Conservation (phyloP, 2,113 vertebrate genomes). For the Hippocampus mohnikei region DNA sequence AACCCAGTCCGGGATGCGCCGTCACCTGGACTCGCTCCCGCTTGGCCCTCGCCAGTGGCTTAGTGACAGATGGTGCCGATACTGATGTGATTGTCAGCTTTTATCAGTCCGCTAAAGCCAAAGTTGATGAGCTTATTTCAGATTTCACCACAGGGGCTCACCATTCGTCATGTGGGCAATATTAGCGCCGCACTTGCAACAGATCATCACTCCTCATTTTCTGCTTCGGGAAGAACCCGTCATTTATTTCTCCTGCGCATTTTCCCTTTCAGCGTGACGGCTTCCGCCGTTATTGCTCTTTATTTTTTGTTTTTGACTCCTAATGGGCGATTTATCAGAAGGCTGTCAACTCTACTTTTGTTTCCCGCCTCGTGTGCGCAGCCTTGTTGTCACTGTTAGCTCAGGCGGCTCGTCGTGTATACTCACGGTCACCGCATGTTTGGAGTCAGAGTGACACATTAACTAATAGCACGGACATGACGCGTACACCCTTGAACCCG, state of each 20-base stretch:
- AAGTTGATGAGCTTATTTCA: conserved; percentile 44
- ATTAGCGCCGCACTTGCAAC: conserved; percentile 4
- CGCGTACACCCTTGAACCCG: conserved; percentile 9
- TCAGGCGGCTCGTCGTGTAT: conserved; percentile 20
- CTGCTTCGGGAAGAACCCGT: conserved; percentile 1
- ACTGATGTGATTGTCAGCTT: conserved; percentile 38
- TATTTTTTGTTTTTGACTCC: conserved; percentile 7
- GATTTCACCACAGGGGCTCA: conserved; percentile 13
- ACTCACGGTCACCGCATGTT: conserved; percentile 41
- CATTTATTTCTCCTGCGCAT: conserved; percentile 4
- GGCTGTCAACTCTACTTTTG: conserved; percentile 19
- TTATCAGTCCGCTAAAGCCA: conserved; percentile 29
- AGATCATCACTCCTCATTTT: conserved; percentile 7
- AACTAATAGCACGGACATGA: conserved; percentile 43
- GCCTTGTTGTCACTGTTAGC: conserved; percentile 34
- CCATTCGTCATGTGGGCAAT: conserved; percentile 40
- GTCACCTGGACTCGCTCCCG: conserved; percentile 44
- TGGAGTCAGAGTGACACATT: conserved; percentile 56
- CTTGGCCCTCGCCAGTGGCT: conserved; percentile 36
- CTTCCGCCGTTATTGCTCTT: conserved; percentile 26
- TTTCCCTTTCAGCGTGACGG: conserved; percentile 2
- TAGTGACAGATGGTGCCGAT: conserved; percentile 56
- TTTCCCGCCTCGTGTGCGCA: conserved; percentile 11
- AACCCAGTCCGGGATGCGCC: conserved; percentile 13
- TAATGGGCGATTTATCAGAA: conserved; percentile 34